Percentiles rank a stretch among this genome's conserved stretches.
These are phyloP conservation scores for Apis florea DNA, from an alignment of 1,140 invertebrate genomes.

Conservation along the genomic window DNA sequence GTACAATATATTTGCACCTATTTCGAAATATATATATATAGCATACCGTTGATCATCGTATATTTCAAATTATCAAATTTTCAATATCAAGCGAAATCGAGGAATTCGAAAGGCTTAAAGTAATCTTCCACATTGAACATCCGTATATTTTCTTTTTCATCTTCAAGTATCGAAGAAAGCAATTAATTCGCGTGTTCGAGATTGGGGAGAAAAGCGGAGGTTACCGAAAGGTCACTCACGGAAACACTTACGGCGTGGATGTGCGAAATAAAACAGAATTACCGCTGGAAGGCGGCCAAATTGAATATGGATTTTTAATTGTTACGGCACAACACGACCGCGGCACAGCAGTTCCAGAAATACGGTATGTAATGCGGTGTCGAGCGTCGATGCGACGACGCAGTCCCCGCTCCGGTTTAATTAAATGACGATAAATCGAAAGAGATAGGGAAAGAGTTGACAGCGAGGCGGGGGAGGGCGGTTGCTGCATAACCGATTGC, in stretches of 20 bases:
- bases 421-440: conserved; percentile 47
- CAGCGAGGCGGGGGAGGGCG: neutral
- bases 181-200: neutral
- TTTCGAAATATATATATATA: too few relatives aligned
- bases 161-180: neutral
- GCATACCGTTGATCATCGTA: too few relatives aligned
- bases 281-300: conserved; percentile 54
- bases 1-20: too few relatives aligned
- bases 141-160: too few relatives aligned
- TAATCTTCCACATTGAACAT: too few relatives aligned
- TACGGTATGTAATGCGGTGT: conserved; percentile 8
- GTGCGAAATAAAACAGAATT: conserved; percentile 51
- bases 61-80: too few relatives aligned
- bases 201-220: neutral
- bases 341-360: conserved; percentile 37
- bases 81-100: too few relatives aligned
- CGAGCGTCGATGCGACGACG: conserved; percentile 9
- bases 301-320: conserved; percentile 67
- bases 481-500: conserved; percentile 28
- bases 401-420: conserved; percentile 35
- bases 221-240: neutral
- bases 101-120: too few relatives aligned
- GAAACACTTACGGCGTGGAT: conserved; percentile 27
- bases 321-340: conserved; percentile 33
- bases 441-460: conserved; percentile 13